A percentile compares a stretch with the other conserved stretches of the same genome.
Conservation (phyloP, 1,140 invertebrate species). For the Caenorhabditis brenneri region DNA sequence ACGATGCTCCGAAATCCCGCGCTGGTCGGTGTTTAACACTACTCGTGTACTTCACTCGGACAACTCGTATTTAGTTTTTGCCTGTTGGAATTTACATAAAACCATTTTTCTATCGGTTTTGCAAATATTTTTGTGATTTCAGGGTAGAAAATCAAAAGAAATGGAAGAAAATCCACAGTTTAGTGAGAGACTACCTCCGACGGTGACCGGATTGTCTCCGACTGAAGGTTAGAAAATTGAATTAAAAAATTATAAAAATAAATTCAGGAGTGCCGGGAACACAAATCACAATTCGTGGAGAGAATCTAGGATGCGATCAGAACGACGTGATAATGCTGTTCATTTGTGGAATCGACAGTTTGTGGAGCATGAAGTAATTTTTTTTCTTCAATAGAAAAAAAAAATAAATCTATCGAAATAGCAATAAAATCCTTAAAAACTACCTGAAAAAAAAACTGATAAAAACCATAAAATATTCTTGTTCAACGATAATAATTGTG, state of each 20-base stretch:
- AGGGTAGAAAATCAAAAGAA: too few species aligned
- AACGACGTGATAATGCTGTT: constrained; percentile 87
- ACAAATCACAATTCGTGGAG: constrained; percentile 90
- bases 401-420: neutral
- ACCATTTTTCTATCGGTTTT: neutral
- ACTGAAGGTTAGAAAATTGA: neutral
- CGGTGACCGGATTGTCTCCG: neutral
- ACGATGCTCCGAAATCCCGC: neutral
- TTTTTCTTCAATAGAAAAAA: neutral
- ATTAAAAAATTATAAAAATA: neutral
- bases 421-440: neutral
- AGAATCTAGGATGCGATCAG: constrained; percentile 85
- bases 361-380: constrained; percentile 82
- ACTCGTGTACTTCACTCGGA: constrained; percentile 12
- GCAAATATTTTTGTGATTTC: neutral
- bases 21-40: neutral
- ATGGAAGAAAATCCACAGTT: neutral
- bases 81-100: too few species aligned
- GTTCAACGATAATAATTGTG: too few species aligned
- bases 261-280: constrained; percentile 85
- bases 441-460: neutral
- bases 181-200: neutral
- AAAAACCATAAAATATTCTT: neutral
- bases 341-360: constrained; percentile 93
- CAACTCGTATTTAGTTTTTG: neutral